Evolutionary conservation across 2,797 vertebrate genomes (phyloP).

Genomic region (Avahi laniger): DNA sequence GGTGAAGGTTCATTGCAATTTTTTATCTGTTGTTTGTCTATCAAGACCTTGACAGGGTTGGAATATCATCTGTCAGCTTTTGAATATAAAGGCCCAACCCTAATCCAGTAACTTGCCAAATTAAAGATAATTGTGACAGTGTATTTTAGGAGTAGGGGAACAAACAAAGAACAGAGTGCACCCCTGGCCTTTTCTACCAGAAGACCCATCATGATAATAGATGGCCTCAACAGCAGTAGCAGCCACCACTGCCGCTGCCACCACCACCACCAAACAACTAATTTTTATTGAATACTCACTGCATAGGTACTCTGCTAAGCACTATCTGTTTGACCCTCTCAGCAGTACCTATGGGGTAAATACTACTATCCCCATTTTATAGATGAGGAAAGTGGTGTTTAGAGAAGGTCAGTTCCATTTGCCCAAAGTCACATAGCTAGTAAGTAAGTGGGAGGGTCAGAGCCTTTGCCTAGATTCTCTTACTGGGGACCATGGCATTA

Average conservation of each 20-base stretch:
- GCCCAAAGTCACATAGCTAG: neutral
- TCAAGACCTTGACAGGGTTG: neutral
- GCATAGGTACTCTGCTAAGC: neutral
- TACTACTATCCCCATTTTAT: neutral
- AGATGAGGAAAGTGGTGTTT: neutral
- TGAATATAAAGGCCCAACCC: neutral
- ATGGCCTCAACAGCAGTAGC: neutral
- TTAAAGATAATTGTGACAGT: neutral
- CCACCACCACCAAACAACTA: neutral
- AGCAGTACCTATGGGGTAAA: neutral
- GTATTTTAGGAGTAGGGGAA: neutral
- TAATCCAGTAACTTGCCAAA: neutral
- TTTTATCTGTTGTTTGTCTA: neutral
- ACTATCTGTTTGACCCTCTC: neutral
- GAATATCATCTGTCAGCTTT: neutral
- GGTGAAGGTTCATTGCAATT: neutral
- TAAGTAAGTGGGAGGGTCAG: neutral
- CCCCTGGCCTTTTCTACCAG: neutral
- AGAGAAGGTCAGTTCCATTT: neutral
- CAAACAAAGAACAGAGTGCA: neutral
- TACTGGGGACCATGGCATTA: neutral
- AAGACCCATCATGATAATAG: neutral
- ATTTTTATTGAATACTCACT: neutral
- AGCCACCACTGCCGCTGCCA: rapidly evolving
- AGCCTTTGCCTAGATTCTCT: neutral